Evolutionary conservation across 2,888 invertebrate genomes (phyloP).

Genomic region (Yponomeuta sedellus): DNA sequence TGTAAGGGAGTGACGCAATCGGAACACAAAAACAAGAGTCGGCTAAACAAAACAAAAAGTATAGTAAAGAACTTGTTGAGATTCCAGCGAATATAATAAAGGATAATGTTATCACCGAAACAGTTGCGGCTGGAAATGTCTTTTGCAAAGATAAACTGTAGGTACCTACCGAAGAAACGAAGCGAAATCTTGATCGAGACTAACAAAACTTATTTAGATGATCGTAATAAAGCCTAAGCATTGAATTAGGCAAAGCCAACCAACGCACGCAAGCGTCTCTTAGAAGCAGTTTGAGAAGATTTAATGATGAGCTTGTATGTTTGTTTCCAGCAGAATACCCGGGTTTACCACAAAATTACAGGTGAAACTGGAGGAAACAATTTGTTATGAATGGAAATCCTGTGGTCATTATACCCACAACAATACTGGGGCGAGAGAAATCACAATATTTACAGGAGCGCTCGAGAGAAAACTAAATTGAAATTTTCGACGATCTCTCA

Average conservation of each 20-base stretch:
- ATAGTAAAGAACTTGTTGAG: background rate
- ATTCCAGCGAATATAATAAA: background rate
- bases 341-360: background rate
- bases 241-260: background rate
- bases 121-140: background rate
- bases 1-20: background rate
- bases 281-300: background rate
- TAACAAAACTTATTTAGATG: background rate
- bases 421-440: no score
- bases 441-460: background rate
- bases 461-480: background rate
- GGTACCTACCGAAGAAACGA: background rate
- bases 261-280: background rate
- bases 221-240: background rate
- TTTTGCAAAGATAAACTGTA: background rate
- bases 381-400: no score
- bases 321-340: background rate
- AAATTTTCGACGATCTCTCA: background rate
- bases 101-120: slow-evolving; percentile 2
- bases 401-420: no score
- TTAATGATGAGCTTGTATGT: slow-evolving; percentile 4
- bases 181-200: background rate
- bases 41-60: slow-evolving; percentile 11
- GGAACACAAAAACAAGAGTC: slow-evolving; percentile 3
- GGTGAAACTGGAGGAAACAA: background rate